Percentiles rank a stretch among this genome's conserved stretches.
phyloP scores from a whole-genome alignment of 2,113 vertebrate species.

The Sylvietta virens region DNA sequence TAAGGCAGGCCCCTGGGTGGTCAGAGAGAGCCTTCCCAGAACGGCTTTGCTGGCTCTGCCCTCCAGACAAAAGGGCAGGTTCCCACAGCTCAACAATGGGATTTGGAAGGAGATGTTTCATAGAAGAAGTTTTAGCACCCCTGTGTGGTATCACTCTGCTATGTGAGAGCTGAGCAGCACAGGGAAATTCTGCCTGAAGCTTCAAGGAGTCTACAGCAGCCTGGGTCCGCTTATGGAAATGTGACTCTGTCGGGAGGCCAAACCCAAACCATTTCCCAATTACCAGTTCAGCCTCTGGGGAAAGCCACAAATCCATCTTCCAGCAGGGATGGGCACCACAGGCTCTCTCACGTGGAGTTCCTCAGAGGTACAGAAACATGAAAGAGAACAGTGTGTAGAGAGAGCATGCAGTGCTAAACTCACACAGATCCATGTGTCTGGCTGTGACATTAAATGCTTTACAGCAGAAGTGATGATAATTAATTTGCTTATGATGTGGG shows the following conservation, averaged over 20 bases:
- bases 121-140: conserved; percentile 85
- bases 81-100: neutral
- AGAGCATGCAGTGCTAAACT: neutral
- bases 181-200: neutral
- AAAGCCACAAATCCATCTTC: neutral
- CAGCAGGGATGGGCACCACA: neutral
- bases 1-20: neutral
- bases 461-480: neutral
- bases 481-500: neutral
- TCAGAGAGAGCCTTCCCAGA: neutral
- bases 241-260: neutral
- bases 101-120: conserved; percentile 25
- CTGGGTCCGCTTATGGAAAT: neutral
- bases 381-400: neutral
- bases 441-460: neutral
- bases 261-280: neutral
- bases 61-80: neutral
- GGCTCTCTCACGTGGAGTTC: neutral
- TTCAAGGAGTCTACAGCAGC: neutral
- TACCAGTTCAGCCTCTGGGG: neutral
- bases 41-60: neutral
- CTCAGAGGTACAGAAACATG: neutral
- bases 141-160: conserved; percentile 80
- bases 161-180: conserved; percentile 26
- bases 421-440: neutral